These are phyloP conservation scores for Epizoanthus scotinus DNA, from an alignment of 92 coral and sea anemone species.

Conservation along the genomic window DNA sequence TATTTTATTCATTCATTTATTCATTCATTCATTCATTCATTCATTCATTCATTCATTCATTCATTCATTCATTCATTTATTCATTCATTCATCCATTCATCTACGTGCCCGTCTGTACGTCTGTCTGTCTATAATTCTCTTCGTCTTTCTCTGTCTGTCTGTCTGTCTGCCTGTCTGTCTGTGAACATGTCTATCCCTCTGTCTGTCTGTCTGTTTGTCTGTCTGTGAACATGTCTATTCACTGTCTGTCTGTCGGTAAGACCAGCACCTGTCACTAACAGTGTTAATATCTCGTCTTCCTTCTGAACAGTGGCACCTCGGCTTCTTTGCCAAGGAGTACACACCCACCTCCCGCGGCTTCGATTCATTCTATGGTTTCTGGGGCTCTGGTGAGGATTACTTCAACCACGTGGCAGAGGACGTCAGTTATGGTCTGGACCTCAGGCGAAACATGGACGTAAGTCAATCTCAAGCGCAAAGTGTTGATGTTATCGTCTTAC, in stretches of 20 bases:
- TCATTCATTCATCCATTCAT: background rate
- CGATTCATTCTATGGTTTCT: slow-evolving; percentile 96
- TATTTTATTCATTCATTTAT: no score
- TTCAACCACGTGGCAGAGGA: slow-evolving; percentile 94
- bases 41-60: no score
- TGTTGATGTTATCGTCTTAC: no score
- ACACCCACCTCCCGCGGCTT: slow-evolving; percentile 97
- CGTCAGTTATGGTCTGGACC: slow-evolving; percentile 91
- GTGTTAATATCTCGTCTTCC: background rate
- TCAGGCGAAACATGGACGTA: slow-evolving; percentile 85
- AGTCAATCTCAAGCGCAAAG: slow-evolving; percentile 5
- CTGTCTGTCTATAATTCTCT: no score
- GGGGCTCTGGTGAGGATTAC: slow-evolving; percentile 95
- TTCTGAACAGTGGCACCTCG: slow-evolving; percentile 89
- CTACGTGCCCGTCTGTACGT: background rate
- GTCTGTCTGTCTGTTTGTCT: background rate
- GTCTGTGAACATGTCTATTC: background rate
- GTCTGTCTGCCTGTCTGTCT: background rate
- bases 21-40: no score
- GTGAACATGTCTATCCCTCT: no score
- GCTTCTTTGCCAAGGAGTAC: slow-evolving; percentile 94
- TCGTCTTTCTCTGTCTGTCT: background rate
- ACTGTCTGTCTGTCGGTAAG: background rate
- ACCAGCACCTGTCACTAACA: background rate
- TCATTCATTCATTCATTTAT: no score